Percentiles rank a stretch among this genome's conserved stretches.
Evolutionary conservation across 2,113 vertebrate species (phyloP).

Genomic region (Galemys pyrenaicus): DNA sequence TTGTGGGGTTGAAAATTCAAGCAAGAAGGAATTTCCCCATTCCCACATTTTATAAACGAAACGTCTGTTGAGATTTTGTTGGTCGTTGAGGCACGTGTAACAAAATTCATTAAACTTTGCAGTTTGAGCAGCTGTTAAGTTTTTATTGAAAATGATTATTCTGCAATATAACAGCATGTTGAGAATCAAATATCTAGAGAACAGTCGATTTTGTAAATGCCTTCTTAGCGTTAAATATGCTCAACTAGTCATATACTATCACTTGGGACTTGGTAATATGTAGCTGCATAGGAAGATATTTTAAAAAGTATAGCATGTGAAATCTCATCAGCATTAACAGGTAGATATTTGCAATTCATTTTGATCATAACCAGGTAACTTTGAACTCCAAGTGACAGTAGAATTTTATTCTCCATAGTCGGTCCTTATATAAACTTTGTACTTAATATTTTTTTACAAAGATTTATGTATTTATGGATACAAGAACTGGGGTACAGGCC

Average conservation of each 20-base stretch:
- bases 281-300: neutral
- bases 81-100: neutral
- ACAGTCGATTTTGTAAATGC: neutral
- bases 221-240: neutral
- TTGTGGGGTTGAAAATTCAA: neutral
- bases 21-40: neutral
- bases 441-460: neutral
- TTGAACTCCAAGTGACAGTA: neutral
- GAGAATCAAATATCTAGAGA: neutral
- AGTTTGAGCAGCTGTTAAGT: neutral
- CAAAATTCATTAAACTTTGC: neutral
- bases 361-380: neutral
- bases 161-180: neutral
- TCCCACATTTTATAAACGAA: neutral
- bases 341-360: neutral
- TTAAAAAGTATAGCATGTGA: neutral
- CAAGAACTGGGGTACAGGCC: too few species aligned
- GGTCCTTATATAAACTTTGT: neutral
- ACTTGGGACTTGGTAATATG: neutral
- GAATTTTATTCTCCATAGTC: neutral
- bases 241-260: neutral
- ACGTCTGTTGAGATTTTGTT: neutral
- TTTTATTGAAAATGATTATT: neutral
- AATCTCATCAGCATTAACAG: neutral
- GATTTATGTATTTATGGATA: too few species aligned